Percentiles rank a stretch among this genome's conserved stretches.
Conservation (phyloP, 53 echinoderm and acorn worm species). For the Hippasteria phrygiana region DNA sequence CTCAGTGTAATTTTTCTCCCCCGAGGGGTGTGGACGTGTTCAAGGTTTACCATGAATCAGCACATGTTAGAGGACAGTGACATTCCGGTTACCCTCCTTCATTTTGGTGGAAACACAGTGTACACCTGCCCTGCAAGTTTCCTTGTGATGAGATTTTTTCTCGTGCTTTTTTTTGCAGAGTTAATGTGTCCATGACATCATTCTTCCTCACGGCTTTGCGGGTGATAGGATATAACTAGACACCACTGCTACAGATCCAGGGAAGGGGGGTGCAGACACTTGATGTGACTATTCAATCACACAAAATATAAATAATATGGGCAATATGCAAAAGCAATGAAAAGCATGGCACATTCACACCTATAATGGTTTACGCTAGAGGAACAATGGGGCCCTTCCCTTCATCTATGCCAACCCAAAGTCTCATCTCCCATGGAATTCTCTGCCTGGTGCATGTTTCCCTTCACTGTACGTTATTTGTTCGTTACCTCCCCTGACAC, state of each 20-base stretch:
- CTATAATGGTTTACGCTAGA: no score
- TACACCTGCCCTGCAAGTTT: not conserved
- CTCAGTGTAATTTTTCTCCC: not conserved
- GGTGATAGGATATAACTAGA: not conserved
- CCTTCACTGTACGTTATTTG: not conserved
- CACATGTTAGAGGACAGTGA: not conserved
- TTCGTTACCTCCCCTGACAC: constrained; percentile 87
- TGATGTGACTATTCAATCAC: no score
- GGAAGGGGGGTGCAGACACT: no score
- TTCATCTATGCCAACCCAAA: no score
- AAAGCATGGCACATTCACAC: no score
- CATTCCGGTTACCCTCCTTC: not conserved
- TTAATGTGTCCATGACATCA: not conserved
- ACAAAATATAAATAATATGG: no score
- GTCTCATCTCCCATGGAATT: no score
- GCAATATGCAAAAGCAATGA: no score
- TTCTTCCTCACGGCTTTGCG: not conserved
- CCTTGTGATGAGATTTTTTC: not conserved
- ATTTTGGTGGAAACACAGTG: not conserved
- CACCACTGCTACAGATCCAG: not conserved
- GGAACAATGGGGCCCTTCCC: no score
- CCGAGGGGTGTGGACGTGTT: not conserved
- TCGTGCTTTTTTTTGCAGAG: not conserved
- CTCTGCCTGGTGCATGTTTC: no score
- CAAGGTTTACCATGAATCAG: not conserved